These are phyloP conservation scores for Scopus umbretta DNA, from an alignment of 2,113 vertebrate species.

Conservation along the genomic window DNA sequence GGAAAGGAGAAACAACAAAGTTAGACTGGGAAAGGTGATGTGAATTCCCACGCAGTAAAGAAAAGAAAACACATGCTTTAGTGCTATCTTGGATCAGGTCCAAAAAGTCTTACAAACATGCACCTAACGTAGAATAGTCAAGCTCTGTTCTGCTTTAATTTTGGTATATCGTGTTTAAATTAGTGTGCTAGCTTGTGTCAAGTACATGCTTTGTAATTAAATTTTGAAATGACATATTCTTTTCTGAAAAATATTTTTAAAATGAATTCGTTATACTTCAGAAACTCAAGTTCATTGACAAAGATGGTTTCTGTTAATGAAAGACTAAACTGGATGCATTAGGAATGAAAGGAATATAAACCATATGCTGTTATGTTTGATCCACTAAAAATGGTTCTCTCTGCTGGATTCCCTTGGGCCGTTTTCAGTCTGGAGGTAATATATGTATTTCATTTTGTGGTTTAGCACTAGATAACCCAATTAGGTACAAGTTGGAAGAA, in stretches of 20 bases:
- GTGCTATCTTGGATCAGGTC: not conserved
- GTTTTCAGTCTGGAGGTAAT: not conserved
- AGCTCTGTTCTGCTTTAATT: conserved; percentile 12
- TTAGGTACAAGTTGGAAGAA: not conserved
- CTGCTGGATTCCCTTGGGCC: not conserved
- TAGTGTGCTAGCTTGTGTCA: not conserved
- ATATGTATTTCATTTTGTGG: not conserved
- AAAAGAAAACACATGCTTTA: not conserved
- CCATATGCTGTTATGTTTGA: not conserved
- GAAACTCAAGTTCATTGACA: not conserved
- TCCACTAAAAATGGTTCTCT: not conserved
- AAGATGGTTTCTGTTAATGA: conserved; percentile 32
- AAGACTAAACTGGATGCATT: not conserved
- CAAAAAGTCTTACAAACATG: not conserved
- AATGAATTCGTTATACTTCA: not conserved
- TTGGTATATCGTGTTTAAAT: not conserved
- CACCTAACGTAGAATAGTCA: not conserved
- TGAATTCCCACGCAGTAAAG: not conserved
- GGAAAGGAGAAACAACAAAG: not conserved
- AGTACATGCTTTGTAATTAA: not conserved
- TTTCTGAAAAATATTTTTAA: not conserved
- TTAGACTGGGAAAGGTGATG: not conserved
- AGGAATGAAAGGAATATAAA: conserved; percentile 16
- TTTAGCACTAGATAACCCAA: not conserved
- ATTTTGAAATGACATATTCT: not conserved